Evolutionary conservation across 35 echinoderm and acorn worm genomes (phyloP).

Genomic region (Ophiothrix spiculata): DNA sequence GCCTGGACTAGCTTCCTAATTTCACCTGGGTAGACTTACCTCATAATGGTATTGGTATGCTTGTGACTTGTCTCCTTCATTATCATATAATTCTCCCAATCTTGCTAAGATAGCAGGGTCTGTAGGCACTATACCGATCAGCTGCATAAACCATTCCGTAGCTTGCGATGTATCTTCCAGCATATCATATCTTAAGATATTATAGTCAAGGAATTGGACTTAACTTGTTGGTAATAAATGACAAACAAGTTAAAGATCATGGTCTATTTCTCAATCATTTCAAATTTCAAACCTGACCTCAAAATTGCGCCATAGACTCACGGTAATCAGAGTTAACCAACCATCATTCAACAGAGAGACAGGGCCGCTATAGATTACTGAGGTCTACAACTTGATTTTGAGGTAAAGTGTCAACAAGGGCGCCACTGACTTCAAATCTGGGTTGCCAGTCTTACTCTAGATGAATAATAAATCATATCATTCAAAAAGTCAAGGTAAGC

Average conservation of each 20-base stretch:
- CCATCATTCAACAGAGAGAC: not conserved
- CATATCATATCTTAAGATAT: conserved; percentile 74
- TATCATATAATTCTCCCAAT: conserved; percentile 89
- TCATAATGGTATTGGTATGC: conserved; percentile 99
- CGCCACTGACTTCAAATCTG: too few relatives aligned
- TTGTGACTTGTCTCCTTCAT: conserved; percentile 96
- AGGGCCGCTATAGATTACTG: not conserved
- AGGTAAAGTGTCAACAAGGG: too few relatives aligned
- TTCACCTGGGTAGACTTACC: conserved; percentile 39
- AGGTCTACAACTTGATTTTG: not conserved
- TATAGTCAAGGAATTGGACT: conserved; percentile 42
- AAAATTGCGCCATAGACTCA: not conserved
- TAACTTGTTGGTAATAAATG: too few relatives aligned
- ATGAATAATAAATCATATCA: too few relatives aligned
- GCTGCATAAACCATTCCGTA: conserved; percentile 95
- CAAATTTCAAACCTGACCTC: too few relatives aligned
- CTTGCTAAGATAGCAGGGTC: conserved; percentile 84
- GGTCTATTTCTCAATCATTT: too few relatives aligned
- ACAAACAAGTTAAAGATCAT: too few relatives aligned
- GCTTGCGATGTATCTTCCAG: conserved; percentile 90
- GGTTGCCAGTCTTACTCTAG: too few relatives aligned
- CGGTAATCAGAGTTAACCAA: not conserved
- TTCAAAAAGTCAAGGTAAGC: too few relatives aligned
- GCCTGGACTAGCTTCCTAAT: too few relatives aligned
- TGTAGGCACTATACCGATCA: conserved; percentile 92